Evolutionary conservation across 2,113 vertebrate genomes (phyloP).

Genomic region (Euleptes europaea): DNA sequence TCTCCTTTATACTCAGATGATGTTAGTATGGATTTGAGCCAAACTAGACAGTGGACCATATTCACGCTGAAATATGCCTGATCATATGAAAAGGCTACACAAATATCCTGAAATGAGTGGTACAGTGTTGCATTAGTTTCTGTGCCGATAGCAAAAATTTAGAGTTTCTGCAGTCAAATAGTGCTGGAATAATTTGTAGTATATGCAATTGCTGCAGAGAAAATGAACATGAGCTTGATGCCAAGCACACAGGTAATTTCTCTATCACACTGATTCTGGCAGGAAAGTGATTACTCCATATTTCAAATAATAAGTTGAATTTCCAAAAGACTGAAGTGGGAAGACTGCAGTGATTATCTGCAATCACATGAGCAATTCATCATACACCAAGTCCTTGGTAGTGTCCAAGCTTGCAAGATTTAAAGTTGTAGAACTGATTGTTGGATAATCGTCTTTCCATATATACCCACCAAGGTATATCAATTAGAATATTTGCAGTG

Average conservation of each 20-base stretch:
- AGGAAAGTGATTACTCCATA: not conserved
- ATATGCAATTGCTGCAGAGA: not conserved
- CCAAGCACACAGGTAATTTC: not conserved
- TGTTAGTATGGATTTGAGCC: no score
- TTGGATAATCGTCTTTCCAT: no score
- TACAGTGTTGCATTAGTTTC: not conserved
- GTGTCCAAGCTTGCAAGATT: not conserved
- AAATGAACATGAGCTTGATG: not conserved
- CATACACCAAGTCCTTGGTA: not conserved
- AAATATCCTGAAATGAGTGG: not conserved
- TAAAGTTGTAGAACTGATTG: not conserved
- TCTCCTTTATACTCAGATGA: no score
- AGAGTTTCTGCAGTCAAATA: not conserved
- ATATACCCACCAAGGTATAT: no score
- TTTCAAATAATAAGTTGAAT: not conserved
- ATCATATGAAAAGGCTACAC: not conserved
- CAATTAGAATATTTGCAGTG: no score
- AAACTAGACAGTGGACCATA: no score
- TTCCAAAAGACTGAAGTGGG: not conserved
- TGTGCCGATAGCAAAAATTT: not conserved
- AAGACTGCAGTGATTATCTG: not conserved
- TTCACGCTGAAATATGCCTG: no score
- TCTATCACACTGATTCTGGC: not conserved
- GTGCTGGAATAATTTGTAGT: not conserved
- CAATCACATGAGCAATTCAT: not conserved